Evolutionary conservation across 2,888 invertebrate genomes (phyloP).

Genomic region (Tipula vernalis): DNA sequence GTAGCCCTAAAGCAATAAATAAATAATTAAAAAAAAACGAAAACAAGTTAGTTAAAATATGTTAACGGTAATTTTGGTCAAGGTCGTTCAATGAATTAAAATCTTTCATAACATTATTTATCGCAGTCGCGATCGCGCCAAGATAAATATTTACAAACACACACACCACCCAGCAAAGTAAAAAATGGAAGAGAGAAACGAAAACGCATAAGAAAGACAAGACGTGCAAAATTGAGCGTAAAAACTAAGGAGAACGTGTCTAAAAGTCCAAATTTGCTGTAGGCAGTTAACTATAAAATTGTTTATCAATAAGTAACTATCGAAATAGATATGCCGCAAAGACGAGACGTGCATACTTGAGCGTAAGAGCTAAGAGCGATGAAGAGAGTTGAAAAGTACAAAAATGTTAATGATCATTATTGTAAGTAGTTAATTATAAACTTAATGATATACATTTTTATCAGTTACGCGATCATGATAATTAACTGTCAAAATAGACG

Average conservation of each 20-base stretch:
- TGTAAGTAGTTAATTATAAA: background rate
- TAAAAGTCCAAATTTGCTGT: too few relatives aligned
- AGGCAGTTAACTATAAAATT: too few relatives aligned
- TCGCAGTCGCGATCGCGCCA: background rate
- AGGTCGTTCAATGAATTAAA: background rate
- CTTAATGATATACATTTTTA: background rate
- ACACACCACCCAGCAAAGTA: background rate
- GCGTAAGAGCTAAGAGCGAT: too few relatives aligned
- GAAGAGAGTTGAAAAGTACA: background rate
- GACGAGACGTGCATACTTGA: too few relatives aligned
- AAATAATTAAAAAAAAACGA: background rate
- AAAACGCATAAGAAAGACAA: background rate
- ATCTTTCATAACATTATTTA: background rate
- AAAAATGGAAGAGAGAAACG: background rate
- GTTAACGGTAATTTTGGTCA: background rate
- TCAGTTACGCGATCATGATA: background rate
- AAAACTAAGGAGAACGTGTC: too few relatives aligned
- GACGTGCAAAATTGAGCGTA: too few relatives aligned
- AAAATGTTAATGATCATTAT: background rate
- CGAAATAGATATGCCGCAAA: too few relatives aligned
- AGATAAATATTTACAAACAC: background rate
- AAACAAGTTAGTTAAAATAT: too few relatives aligned
- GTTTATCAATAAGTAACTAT: too few relatives aligned
- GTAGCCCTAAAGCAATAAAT: background rate
- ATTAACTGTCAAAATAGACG: background rate